Percentiles rank a stretch among this genome's conserved stretches.
Evolutionary conservation across 2,797 vertebrate species (phyloP).

Genomic region (Fundulus diaphanus): DNA sequence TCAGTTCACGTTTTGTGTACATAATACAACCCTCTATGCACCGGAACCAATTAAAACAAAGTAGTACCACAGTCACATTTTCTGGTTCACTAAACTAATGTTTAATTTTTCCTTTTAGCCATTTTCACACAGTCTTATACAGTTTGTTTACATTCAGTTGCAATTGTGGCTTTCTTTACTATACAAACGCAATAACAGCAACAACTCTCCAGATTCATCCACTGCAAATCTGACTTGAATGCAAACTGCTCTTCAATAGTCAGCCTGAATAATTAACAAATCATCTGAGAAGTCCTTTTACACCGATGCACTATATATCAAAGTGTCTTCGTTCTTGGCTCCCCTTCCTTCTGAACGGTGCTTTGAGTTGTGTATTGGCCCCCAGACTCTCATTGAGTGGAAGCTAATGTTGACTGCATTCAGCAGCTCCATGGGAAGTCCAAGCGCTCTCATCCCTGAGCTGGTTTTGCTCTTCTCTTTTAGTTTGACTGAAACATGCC

Average conservation of each 20-base stretch:
- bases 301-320: conserved; percentile 1
- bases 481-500: conserved; percentile 61
- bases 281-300: not conserved
- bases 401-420: conserved; percentile 49
- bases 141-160: too few species aligned
- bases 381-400: conserved; percentile 45
- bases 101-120: not conserved
- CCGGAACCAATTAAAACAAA: not conserved
- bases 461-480: conserved; percentile 42
- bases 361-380: conserved; percentile 24
- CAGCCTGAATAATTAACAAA: not conserved
- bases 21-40: not conserved
- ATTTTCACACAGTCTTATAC: too few species aligned
- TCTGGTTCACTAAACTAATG: too few species aligned
- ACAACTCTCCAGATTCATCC: not conserved
- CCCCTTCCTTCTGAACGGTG: conserved; percentile 5
- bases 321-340: conserved; percentile 14
- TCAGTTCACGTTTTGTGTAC: conserved; percentile 2
- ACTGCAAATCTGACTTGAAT: not conserved
- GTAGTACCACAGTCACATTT: not conserved
- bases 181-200: not conserved
- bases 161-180: too few species aligned
- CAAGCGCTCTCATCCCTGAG: conserved; percentile 44
- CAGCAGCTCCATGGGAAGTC: conserved; percentile 51
- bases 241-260: not conserved